Conservation (phyloP, 2,888 invertebrate genomes). For the Alviniconcha strummeri region DNA sequence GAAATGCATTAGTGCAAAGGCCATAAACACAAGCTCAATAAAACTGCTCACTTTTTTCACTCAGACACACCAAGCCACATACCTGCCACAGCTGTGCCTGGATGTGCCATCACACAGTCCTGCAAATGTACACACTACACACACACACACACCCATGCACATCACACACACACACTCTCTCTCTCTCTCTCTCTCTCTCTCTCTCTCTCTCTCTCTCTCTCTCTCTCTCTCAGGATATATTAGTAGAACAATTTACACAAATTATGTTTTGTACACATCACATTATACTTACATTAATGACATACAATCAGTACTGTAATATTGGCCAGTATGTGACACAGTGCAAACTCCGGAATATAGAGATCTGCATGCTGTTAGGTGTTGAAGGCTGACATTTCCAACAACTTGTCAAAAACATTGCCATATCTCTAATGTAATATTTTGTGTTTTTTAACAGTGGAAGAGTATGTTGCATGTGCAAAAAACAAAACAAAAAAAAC, state of each 20-base stretch:
- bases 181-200: background rate
- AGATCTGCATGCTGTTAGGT: background rate
- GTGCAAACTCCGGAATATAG: background rate
- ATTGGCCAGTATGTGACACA: background rate
- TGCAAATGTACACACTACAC: background rate
- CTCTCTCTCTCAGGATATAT: background rate
- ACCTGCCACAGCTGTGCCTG: background rate
- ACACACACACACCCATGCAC: constrained; percentile 5
- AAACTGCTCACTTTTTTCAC: background rate
- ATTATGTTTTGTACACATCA: background rate
- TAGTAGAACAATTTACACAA: background rate
- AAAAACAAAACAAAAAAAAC: background rate
- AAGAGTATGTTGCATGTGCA: background rate
- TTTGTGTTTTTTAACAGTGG: no score
- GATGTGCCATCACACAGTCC: background rate
- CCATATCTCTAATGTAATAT: background rate
- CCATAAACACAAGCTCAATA: background rate
- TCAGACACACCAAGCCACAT: constrained; percentile 4
- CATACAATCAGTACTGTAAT: no score
- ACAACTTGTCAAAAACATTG: background rate
- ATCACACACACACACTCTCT: constrained; percentile 5
- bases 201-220: background rate
- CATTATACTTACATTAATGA: background rate
- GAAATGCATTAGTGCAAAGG: no score
- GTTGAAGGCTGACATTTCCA: background rate